Conservation (phyloP, 2,113 vertebrate species). For the Porphyrio hochstetteri region DNA sequence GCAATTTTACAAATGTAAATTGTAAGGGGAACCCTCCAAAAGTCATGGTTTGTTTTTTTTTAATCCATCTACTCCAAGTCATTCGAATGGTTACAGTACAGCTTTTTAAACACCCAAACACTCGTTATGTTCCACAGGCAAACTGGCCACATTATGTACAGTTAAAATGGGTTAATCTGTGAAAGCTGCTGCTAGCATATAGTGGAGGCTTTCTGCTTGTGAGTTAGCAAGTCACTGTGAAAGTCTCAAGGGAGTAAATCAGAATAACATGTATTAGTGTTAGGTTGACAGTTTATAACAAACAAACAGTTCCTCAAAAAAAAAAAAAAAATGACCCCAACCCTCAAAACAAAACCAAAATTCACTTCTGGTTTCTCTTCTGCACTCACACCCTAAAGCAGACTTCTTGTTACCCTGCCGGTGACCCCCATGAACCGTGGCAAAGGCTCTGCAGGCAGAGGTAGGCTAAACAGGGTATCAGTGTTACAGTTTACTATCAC, state of each 20-base stretch:
- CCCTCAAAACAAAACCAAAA: neutral
- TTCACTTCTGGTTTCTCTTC: neutral
- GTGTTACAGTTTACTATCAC: constrained; percentile 57
- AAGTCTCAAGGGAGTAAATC: neutral
- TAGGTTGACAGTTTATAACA: neutral
- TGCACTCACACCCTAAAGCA: neutral
- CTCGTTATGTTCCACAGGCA: neutral
- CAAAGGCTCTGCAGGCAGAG: constrained; percentile 11
- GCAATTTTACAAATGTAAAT: neutral
- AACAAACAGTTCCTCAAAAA: neutral
- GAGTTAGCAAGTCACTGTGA: neutral
- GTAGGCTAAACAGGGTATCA: constrained; percentile 22
- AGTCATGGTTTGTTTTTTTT: neutral
- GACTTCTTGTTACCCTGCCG: neutral
- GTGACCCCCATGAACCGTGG: neutral
- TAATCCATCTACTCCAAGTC: neutral
- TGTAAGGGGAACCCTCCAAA: neutral
- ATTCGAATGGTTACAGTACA: neutral
- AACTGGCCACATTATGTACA: neutral
- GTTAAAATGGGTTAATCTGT: neutral
- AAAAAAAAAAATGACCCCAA: neutral
- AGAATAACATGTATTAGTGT: neutral
- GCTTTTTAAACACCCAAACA: neutral
- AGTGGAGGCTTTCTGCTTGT: neutral
- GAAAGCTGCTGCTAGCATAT: neutral